Percentiles rank a stretch among this genome's conserved stretches.
Evolutionary conservation across 2,888 invertebrate genomes (phyloP).

Genomic region (Agrenia bidenticulata): DNA sequence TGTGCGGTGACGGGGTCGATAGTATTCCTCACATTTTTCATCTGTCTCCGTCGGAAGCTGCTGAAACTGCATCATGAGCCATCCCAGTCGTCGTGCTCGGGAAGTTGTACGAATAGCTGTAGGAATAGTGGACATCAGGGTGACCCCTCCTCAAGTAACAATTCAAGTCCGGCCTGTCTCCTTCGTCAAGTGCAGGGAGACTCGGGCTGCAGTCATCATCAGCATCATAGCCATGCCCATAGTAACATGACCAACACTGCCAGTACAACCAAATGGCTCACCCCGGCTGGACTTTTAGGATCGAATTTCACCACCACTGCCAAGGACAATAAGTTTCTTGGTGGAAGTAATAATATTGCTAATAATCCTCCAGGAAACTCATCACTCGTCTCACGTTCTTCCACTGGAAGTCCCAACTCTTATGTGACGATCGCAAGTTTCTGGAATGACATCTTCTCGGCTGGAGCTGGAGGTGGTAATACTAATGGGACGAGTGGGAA

Average conservation of each 20-base stretch:
- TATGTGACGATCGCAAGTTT: conserved; percentile 52
- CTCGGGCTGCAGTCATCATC: conserved; percentile 11
- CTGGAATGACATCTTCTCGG: conserved; percentile 51
- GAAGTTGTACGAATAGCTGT: too few relatives aligned
- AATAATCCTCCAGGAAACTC: too few relatives aligned
- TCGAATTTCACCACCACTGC: conserved; percentile 21
- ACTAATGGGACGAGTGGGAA: background rate
- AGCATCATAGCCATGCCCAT: too few relatives aligned
- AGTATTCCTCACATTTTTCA: conserved; percentile 52
- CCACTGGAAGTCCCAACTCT: conserved; percentile 43
- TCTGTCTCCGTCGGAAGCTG: conserved; percentile 52
- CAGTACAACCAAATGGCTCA: too few relatives aligned
- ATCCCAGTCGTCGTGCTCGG: conserved; percentile 35
- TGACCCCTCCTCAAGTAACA: conserved; percentile 48
- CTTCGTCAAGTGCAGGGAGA: conserved; percentile 25
- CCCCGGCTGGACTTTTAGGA: too few relatives aligned
- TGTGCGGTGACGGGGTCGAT: conserved; percentile 52
- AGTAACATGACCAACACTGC: too few relatives aligned
- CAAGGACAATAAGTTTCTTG: conserved; percentile 44
- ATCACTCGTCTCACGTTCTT: conserved; percentile 32
- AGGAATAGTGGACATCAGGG: conserved; percentile 26
- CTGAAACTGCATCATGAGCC: conserved; percentile 15
- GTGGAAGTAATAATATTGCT: conserved; percentile 10
- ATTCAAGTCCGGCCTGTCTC: conserved; percentile 52
- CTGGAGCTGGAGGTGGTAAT: conserved; percentile 3